phyloP scores from a whole-genome alignment of 1,140 invertebrate genomes.

The Paracyclopina nana region DNA sequence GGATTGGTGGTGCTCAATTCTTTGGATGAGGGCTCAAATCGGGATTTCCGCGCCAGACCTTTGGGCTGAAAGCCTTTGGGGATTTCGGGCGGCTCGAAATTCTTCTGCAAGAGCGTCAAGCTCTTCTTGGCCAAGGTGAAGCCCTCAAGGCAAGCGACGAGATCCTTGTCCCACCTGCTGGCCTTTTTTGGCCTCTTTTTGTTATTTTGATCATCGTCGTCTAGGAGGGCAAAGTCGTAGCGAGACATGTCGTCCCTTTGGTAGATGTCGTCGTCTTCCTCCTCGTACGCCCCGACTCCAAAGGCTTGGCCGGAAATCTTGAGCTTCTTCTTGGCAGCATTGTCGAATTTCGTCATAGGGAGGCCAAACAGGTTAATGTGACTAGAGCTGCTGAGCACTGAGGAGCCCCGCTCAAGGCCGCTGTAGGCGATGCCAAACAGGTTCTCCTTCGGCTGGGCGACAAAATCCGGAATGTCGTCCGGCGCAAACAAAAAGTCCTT shows the following conservation, averaged over 20 bases:
- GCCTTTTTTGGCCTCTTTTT: background rate
- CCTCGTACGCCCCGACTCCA: constrained; percentile 90
- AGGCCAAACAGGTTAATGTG: constrained; percentile 23
- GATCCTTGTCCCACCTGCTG: constrained; percentile 12
- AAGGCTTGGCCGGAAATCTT: constrained; percentile 48
- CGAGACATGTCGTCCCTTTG: constrained; percentile 65
- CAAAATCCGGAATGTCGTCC: constrained; percentile 7
- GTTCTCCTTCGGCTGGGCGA: constrained; percentile 27
- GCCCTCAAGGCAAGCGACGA: constrained; percentile 32
- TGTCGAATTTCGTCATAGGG: background rate
- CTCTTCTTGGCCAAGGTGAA: constrained; percentile 37
- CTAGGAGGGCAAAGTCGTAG: constrained; percentile 67
- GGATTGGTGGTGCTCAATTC: background rate
- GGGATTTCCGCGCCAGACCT: constrained; percentile 29
- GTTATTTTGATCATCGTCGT: constrained; percentile 22
- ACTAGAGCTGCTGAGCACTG: constrained; percentile 31
- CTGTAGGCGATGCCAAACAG: constrained; percentile 69
- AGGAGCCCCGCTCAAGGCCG: constrained; percentile 50
- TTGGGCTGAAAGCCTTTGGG: constrained; percentile 46
- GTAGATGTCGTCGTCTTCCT: constrained; percentile 91
- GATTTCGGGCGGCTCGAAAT: constrained; percentile 47
- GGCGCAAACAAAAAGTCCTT: constrained; percentile 15
- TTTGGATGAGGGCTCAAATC: background rate
- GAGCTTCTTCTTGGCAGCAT: background rate
- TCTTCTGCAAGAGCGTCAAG: constrained; percentile 33